Evolutionary conservation across 2,888 invertebrate species (phyloP).

Genomic region (Drosophila paracracens): DNA sequence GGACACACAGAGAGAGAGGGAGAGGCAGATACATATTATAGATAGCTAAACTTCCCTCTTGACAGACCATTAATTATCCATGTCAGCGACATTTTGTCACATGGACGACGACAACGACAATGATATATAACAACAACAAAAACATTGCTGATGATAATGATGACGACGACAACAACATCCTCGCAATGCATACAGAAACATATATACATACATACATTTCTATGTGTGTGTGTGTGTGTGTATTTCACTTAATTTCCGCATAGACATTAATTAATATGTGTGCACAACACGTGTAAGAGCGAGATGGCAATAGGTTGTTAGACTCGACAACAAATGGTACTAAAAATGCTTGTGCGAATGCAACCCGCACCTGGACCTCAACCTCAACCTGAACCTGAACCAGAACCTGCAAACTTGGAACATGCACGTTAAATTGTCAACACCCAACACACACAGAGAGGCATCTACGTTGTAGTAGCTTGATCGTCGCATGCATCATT

Average conservation of each 20-base stretch:
- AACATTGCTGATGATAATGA: constrained; percentile 33
- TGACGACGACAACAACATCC: constrained; percentile 60
- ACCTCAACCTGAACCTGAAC: neutral
- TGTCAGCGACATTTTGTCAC: constrained; percentile 80
- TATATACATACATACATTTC: neutral
- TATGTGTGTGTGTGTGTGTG: constrained; percentile 33
- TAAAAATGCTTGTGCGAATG: constrained; percentile 66
- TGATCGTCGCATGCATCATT: constrained; percentile 59
- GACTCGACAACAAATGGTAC: constrained; percentile 54
- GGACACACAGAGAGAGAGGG: constrained; percentile 11
- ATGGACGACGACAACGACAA: constrained; percentile 31
- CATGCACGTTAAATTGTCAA: constrained; percentile 53
- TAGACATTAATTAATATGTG: constrained; percentile 77
- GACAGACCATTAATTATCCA: constrained; percentile 77
- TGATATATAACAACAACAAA: constrained; percentile 14
- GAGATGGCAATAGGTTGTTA: constrained; percentile 35
- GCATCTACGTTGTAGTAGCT: neutral
- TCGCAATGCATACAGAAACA: constrained; percentile 40
- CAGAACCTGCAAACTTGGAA: neutral
- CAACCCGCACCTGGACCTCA: neutral
- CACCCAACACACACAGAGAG: constrained; percentile 39
- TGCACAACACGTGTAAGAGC: constrained; percentile 55
- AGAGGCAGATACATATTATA: constrained; percentile 11
- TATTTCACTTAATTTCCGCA: constrained; percentile 80
- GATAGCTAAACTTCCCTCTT: constrained; percentile 29